Evolutionary conservation across 2,797 vertebrate genomes (phyloP), one percentile per base, ranked within the genome.

Genomic region (Lacerta bilineata): DNA sequence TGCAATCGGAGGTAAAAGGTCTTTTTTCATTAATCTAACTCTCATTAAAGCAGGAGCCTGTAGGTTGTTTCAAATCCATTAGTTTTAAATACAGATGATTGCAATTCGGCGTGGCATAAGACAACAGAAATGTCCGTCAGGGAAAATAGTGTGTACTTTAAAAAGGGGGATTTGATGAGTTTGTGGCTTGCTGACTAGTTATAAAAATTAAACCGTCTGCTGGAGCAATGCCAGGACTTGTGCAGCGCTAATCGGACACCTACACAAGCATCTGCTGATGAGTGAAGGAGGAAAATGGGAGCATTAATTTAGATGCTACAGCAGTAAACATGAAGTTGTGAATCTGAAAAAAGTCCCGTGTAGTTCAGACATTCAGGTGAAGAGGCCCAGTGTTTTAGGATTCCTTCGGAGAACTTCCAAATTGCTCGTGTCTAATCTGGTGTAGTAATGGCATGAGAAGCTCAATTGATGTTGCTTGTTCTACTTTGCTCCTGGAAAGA

Each of bases 71-170:
- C 94, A 97, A 98, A 98, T 97, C 97, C 97, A 98, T 98, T 98
- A 98, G 96, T 97, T 98, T 97, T 98, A 98, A 98, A 98, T 98
- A 98, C 97, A 98, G 98, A 97, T 98, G 97, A 98, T 98, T 98
- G 97, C 96, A 97, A 96, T 96, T 97, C 96, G 94, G 93, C 95
- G 95, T 95, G 95, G 94, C 92, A 80, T 97, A 96, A 96, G 97
- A 98, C 97, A 97, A 97, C 97, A 96, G 95, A 97, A 97, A 97
- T 97, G 97, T 97, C 97, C 95, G 95, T 98, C 96, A 96, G 93
- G 59, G 96, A 96, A 55, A 96, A 97, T 95, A 95, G 91, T 94
- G 95, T 96, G 91, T 91, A 83, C 92, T 97, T 95, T 96, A 93
- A 94, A 96, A 95, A 93, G 33, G 66, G 23, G 23, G 96, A 96